Evolutionary conservation across 2,113 vertebrate genomes (phyloP).

Genomic region (Amazona vittata): DNA sequence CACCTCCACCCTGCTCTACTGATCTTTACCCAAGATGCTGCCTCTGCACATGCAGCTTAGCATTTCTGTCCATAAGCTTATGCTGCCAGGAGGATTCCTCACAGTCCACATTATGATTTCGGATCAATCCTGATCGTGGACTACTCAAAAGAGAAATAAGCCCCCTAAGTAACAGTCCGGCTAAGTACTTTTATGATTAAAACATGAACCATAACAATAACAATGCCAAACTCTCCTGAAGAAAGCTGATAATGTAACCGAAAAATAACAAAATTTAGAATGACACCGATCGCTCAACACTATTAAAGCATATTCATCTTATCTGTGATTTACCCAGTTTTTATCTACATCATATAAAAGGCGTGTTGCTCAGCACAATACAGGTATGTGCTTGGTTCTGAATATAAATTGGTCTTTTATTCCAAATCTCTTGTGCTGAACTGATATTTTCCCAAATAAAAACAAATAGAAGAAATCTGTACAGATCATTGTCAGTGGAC

Average conservation of each 20-base stretch:
- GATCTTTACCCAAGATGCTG: background rate
- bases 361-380: background rate
- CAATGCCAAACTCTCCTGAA: background rate
- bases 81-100: background rate
- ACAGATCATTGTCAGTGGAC: background rate
- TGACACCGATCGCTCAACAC: rapidly evolving
- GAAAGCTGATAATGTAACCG: background rate
- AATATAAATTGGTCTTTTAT: background rate
- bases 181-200: background rate
- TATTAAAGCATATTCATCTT: background rate
- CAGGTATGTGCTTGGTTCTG: background rate
- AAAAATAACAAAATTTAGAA: background rate
- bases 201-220: background rate
- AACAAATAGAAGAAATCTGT: background rate
- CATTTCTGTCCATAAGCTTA: background rate
- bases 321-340: background rate
- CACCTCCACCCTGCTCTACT: background rate
- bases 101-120: background rate
- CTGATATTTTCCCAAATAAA: background rate
- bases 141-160: background rate
- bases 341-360: background rate
- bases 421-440: background rate
- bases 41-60: background rate
- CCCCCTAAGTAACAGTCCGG: background rate
- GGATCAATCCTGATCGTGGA: background rate